Base-by-base conservation (phyloP, 2,113 vertebrate genomes). In the Clinocottus analis region DNA sequence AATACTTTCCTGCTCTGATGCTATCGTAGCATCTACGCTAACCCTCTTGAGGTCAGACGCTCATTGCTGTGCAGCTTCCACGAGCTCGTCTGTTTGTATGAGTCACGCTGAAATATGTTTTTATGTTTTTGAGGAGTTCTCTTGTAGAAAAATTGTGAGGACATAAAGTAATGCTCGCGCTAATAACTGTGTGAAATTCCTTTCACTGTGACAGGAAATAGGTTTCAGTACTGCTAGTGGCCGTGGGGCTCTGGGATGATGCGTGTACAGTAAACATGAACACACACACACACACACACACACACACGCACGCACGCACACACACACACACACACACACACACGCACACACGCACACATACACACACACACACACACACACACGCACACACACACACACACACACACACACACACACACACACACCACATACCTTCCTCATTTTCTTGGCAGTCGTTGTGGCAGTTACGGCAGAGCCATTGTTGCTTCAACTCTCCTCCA, bases 401-500 rank as follows among this genome's bases (percentile, higher is more conserved):
- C 17, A 56, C 61, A 43, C 51, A 55, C 62, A 19, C 35, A 23
- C 25, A 25, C 47, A 35, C 37, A 49, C 8, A 9, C 27, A 58
- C 39, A 61, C 59, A 23, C 1, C 14, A 31, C 35, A 7, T 1
- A 0, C 27, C 60, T 21, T 29, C 3, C 0, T 51, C 35, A 23
- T 62, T 67, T 74, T 37, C 21, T 73, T 79, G 67, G 81, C 69
- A 61, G 37, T 5, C n/a, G 21, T 45, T 19, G 3, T 8, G 58
- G 47, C 29, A 12, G 23, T 68, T 37, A 2, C 39, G 72, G 31
- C n/a, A 70, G 31, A 78, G 14, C 41, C 1, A 14, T 49, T 74
- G 45, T 67, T 83, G 31, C 56, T 9, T 75, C 43, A 85, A 47
- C 41, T 53, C 70, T 67, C 19, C 47, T 45, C 49, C 43, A 69